Conservation (phyloP, 1,140 invertebrate species). For the Solenopsis invicta region DNA sequence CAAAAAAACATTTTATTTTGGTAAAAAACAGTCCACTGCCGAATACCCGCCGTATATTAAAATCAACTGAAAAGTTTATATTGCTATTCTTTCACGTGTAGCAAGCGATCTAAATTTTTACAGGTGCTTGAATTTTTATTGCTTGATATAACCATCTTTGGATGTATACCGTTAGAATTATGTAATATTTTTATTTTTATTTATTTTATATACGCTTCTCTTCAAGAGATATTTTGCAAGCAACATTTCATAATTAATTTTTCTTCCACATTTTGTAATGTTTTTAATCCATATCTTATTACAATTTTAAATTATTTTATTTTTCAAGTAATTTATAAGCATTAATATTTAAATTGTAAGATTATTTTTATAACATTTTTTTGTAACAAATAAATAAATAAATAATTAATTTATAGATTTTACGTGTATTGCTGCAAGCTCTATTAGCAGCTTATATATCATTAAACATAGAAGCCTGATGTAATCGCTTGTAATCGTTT, state of each 20-base stretch:
- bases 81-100: not conserved
- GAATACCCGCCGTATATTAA: conserved; percentile 50
- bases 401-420: no score
- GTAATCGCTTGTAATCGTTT: not conserved
- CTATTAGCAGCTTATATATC: no score
- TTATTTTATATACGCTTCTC: not conserved
- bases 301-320: conserved; percentile 13
- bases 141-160: not conserved
- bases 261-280: no score
- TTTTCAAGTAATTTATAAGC: no score
- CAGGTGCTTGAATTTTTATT: conserved; percentile 43
- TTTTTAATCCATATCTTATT: not conserved
- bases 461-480: not conserved
- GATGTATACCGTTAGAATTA: not conserved
- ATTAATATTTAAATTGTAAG: no score
- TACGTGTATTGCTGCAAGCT: no score
- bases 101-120: conserved; percentile 22
- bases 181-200: conserved; percentile 19
- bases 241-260: not conserved
- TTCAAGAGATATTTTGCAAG: not conserved
- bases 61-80: conserved; percentile 55
- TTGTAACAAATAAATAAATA: no score
- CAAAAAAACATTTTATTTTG: conserved; percentile 55
- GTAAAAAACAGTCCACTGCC: conserved; percentile 25
- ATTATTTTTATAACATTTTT: no score